Evolutionary conservation across 1,140 invertebrate species (phyloP), one percentile per base, ranked within the genome.

Genomic region (Macrobrachium nipponense): DNA sequence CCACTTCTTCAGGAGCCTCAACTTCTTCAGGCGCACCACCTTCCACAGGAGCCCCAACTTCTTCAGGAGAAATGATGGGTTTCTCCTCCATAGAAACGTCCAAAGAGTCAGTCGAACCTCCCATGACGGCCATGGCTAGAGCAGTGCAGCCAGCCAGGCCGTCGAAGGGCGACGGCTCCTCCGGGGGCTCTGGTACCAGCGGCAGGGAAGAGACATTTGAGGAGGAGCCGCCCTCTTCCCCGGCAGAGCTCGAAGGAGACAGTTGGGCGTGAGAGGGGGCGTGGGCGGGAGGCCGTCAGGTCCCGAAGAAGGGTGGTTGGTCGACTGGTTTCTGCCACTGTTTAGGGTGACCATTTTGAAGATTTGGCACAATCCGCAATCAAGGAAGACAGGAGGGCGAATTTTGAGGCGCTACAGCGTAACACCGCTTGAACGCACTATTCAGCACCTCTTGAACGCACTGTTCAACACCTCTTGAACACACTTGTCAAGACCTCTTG

Each of bases 321-420:
- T 23, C 8, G 17, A 18, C 18, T 36, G 70, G 27, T 20, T 23
- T 23, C 18, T 18, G 17, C 51, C 11, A 14, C 6, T 64, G 62
- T 15, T 68, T 18, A 80, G 27, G 36, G 79, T 80, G 27, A 80
- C 79, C 79, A 80, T 80, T 51, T 43, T 80, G 79, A 80, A 80
- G 62, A 80, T 80, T 80, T 80, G 79, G 79, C 79, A 80, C 79
- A 80, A 51, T 66, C 79, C 79, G 64, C 79, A 80, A 43, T 66
- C 79, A 27, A 64, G 14, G 36, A 44, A 10, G 12, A 36, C 10
- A 18, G 64, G 61, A 17, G 64, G 64, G 51, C 79, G 79, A 61
- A 80, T 80, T 15, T 15, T 80, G 79, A 66, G 61, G 36, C 17
- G 18, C 23, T 18, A 5, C 15, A 44, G 17, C 44, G 27, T 7